Conservation (phyloP, 2,888 invertebrate genomes). For the Nyleta sp. region DNA sequence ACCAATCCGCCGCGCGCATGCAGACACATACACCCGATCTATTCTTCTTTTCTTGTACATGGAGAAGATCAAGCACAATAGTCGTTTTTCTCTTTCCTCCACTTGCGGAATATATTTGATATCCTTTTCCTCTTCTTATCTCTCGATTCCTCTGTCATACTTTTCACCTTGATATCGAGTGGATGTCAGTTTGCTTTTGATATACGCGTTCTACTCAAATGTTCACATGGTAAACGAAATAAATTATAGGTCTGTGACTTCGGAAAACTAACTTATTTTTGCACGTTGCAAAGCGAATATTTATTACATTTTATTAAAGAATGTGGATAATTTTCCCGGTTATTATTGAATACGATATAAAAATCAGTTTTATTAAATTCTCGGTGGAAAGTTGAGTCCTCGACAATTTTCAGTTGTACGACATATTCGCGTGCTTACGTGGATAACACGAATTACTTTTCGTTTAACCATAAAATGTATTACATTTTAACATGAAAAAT, state of each 20-base stretch:
- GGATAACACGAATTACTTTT: no score
- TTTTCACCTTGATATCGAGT: conserved; percentile 62
- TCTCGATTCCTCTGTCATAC: conserved; percentile 53
- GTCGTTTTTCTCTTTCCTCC: conserved; percentile 39
- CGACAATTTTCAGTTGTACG: no score
- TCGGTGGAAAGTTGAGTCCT: no score
- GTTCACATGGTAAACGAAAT: conserved; percentile 51
- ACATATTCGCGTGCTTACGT: no score
- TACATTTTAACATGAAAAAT: no score
- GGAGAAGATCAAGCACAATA: conserved; percentile 46
- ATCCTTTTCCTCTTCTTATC: conserved; percentile 43
- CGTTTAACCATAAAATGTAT: no score
- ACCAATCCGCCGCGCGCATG: conserved; percentile 29
- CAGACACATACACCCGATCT: conserved; percentile 31
- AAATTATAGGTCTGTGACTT: conserved; percentile 47
- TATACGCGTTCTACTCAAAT: conserved; percentile 53
- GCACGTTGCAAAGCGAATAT: conserved; percentile 4
- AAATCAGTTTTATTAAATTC: no score
- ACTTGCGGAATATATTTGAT: conserved; percentile 35
- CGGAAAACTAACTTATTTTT: conserved; percentile 27
- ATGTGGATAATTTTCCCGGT: no score
- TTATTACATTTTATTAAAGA: conserved; percentile 18
- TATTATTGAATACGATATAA: no score
- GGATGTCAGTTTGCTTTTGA: conserved; percentile 55
- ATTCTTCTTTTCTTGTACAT: conserved; percentile 52